Conservation (phyloP, 2,888 invertebrate species). For the Trissoscelio sp. region DNA sequence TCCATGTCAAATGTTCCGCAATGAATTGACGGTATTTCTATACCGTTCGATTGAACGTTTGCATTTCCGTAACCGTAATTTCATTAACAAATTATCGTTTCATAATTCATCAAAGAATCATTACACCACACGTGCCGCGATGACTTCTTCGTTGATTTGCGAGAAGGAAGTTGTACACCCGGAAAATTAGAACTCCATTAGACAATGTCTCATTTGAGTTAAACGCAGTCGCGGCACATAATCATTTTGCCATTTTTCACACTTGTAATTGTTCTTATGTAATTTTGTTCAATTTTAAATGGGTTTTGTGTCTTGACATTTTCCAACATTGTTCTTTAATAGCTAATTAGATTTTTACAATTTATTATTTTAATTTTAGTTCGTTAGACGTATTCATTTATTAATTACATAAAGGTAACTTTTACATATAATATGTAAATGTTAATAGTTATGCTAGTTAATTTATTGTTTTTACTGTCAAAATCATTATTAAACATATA, state of each 20-base stretch:
- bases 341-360: no score
- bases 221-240: neutral
- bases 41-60: neutral
- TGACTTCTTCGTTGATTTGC: constrained; percentile 2
- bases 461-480: no score
- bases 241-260: constrained; percentile 12
- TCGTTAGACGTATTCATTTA: no score
- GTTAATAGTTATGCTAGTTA: no score
- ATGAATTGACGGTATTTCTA: neutral
- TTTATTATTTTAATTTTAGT: no score
- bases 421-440: no score
- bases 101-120: constrained; percentile 14
- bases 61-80: constrained; percentile 2
- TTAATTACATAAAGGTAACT: no score
- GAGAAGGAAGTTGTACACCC: constrained; percentile 28
- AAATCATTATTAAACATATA: no score
- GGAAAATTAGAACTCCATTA: constrained; percentile 43
- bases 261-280: constrained; percentile 7
- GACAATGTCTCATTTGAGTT: constrained; percentile 25
- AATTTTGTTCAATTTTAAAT: neutral
- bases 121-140: constrained; percentile 5
- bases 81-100: constrained; percentile 12
- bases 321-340: no score
- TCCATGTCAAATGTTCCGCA: neutral
- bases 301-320: neutral